Evolutionary conservation across 2,888 invertebrate genomes (phyloP), one percentile per base, ranked within the genome.

Genomic region (Sussaba pulchella): DNA sequence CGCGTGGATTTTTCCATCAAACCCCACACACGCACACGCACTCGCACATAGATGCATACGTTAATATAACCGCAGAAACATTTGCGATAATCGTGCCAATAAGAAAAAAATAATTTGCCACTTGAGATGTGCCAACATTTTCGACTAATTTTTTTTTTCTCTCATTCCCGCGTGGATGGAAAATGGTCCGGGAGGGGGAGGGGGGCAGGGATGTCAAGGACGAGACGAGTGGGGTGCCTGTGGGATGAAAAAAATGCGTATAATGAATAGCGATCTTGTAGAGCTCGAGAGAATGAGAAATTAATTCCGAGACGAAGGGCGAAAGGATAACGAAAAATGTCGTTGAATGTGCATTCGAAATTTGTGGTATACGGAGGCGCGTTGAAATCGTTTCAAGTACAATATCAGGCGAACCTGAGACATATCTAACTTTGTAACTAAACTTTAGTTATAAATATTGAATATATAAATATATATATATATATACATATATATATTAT

Each of bases 381-480:
- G 81, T 83, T 82, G 59, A 85, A 87, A 90, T 91, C 87, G 89
- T 88, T 89, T 89, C 84, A 91, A 92, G 91, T 92, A 92, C 91
- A 92, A 92, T 88, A 89, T 87, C 91, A 90, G 91, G 89, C 87
- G 87, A 89, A 89, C 90, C 91, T 91, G 91, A 91, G 89, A 91
- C 91, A 91, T 91, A 91, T 91, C 91, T 91, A 91, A 91, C 91
- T 91, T 92, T 91, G 90, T 91, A 91, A 91, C 89, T 91, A 90
- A 88, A 89, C 85, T 78, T 74, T 84, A 84, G 79, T 74, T 76
- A 81, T 74, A 72, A 67, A 79, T 75, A 73, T 78, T 71, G 72
- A 59, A 74, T 57, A 74, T 70, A 74, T 14, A 59, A 47, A 78
- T 45, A 73, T 31, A 45, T 41, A 64, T 31, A 26, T 19, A 69